Evolutionary conservation across 2,888 invertebrate species (phyloP), one percentile per base, ranked within the genome.

Genomic region (Drosophila acutilabella): DNA sequence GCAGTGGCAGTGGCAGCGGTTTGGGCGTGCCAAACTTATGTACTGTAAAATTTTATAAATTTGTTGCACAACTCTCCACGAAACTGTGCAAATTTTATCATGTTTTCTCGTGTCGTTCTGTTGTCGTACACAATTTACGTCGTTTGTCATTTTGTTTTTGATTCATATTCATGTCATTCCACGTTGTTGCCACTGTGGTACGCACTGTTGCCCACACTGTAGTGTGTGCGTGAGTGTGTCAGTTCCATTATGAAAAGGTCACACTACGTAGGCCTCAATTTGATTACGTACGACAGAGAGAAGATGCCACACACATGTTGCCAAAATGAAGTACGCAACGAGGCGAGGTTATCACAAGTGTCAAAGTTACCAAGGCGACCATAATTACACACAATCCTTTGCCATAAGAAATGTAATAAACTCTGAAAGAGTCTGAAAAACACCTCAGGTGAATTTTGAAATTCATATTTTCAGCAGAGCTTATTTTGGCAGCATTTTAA

Each of bases 21-120:
- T 11, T 36, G 30, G n/a, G 6, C 42, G 23, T 45, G 76, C 42
- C 66, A 47, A 30, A 58, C 51, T 75, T 85, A 76, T 70, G 61
- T 80, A 58, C 77, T 80, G 80, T 71, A 80, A 72, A 80, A 71
- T 83, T 72, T 78, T 78, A 75, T 78, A 82, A 83, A 78, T 83
- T 44, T 75, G 59, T 68, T 48, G 61, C 54, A 53, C 38, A 56
- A 61, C 42, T 54, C 53, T 16, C 18, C 18, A 33, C 20, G 11
- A 56, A 36, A 23, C 47, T 38, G 47, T 14, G 38, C 20, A 48
- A 40, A 40, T 40, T 57, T 57, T 26, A 38, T 38, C 57, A 57
- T 38, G 38, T 33, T 36, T 18, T 16, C 18, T 18, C 16, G 30
- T 33, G 20, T 20, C 18, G 47, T n/a, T 11, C 16, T 8, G 30